phyloP scores from a whole-genome alignment of 2,888 invertebrate genomes.

The Netelia inedita region DNA sequence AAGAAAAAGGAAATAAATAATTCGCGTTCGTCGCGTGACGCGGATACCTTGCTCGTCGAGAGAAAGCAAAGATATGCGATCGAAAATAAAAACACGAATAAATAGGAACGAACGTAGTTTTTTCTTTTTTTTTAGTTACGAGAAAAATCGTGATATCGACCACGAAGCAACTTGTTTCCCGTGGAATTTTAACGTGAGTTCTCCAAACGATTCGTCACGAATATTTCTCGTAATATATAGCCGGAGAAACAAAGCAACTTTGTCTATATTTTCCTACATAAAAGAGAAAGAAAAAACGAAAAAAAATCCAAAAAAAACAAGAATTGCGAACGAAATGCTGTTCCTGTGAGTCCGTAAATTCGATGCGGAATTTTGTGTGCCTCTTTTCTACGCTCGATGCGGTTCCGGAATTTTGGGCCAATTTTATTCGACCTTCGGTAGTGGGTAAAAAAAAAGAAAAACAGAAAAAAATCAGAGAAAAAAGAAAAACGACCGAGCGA shows the following conservation, averaged over 20 bases:
- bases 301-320: too few species aligned
- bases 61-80: too few species aligned
- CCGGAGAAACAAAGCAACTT: too few species aligned
- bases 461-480: not conserved
- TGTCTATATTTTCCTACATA: not conserved
- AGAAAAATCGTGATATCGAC: too few species aligned
- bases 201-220: not conserved
- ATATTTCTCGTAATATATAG: not conserved
- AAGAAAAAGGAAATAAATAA: too few species aligned
- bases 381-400: not conserved
- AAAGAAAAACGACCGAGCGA: not conserved
- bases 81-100: too few species aligned
- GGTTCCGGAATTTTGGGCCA: not conserved
- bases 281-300: not conserved
- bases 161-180: not conserved
- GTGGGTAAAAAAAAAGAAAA: not conserved
- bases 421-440: not conserved
- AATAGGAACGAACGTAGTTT: not conserved
- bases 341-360: conserved; percentile 14
- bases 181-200: not conserved
- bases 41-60: too few species aligned
- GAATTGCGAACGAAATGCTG: not conserved
- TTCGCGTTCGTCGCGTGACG: too few species aligned
- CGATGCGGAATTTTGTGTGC: conserved; percentile 5
- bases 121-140: not conserved